These are phyloP conservation scores for Drosophila rubida DNA, from an alignment of 2,888 invertebrate genomes.

Conservation along the genomic window DNA sequence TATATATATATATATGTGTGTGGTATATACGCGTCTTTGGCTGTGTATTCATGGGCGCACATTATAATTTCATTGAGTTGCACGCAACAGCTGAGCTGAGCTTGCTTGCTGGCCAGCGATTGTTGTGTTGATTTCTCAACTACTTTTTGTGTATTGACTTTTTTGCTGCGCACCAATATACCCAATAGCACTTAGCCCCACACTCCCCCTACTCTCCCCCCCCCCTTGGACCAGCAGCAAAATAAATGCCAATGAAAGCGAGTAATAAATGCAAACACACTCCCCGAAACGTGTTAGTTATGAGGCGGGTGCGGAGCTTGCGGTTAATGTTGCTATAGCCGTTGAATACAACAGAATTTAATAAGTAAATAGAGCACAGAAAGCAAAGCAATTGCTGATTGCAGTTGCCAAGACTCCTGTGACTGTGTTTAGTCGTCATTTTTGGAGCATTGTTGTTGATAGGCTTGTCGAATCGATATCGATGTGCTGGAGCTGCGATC, in stretches of 20 bases:
- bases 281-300: conserved; percentile 62
- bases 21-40: no score
- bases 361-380: conserved; percentile 73
- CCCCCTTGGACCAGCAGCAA: conserved; percentile 21
- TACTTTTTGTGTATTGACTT: background rate
- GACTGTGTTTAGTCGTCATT: no score
- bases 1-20: background rate
- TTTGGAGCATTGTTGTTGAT: conserved; percentile 43
- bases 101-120: background rate
- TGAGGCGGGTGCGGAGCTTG: conserved; percentile 48
- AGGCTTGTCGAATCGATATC: conserved; percentile 62
- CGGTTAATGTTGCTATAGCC: conserved; percentile 26
- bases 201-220: conserved; percentile 30
- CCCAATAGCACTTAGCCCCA: no score
- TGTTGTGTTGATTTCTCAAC: background rate
- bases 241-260: conserved; percentile 79
- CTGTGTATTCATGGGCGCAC: conserved; percentile 4
- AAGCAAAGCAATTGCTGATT: conserved; percentile 47
- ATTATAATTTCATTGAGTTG: conserved; percentile 22
- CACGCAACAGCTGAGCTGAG: conserved; percentile 3
- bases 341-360: conserved; percentile 71
- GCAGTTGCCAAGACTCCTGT: conserved; percentile 20
- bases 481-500: no score
- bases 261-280: conserved; percentile 72
- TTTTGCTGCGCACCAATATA: background rate